Conservation (phyloP, 2,113 vertebrate genomes). For the Aviceda subcristata region DNA sequence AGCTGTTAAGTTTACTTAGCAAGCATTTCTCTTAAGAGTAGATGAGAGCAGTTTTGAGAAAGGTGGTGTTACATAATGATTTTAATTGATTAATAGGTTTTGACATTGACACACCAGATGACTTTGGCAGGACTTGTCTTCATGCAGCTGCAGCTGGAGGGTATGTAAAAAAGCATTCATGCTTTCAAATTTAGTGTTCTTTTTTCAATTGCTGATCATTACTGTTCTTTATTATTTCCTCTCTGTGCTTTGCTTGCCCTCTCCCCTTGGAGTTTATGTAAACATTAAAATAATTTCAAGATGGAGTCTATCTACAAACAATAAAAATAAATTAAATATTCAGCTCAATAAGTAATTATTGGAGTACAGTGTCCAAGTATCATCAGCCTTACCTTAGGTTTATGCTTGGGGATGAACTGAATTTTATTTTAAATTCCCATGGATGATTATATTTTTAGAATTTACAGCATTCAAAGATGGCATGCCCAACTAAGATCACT, state of each 20-base stretch:
- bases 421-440: background rate
- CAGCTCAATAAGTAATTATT: background rate
- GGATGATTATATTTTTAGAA: background rate
- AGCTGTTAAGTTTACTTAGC: background rate
- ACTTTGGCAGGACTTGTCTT: conserved; percentile 98
- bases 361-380: conserved; percentile 10
- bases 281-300: background rate
- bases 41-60: background rate
- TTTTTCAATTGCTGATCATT: background rate
- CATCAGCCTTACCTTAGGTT: background rate
- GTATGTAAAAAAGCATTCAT: conserved; percentile 74
- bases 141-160: conserved; percentile 98
- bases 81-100: conserved; percentile 80
- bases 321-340: background rate
- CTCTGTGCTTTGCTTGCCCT: background rate
- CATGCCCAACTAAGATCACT: background rate
- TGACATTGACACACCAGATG: conserved; percentile 96
- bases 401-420: background rate
- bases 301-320: background rate
- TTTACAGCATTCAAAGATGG: background rate
- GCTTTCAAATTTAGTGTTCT: background rate
- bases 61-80: background rate
- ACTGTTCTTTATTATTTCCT: background rate
- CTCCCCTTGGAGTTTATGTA: background rate
- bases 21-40: background rate